These are phyloP conservation scores for Petaurus breviceps DNA, from an alignment of 2,113 vertebrate species.

Conservation along the genomic window DNA sequence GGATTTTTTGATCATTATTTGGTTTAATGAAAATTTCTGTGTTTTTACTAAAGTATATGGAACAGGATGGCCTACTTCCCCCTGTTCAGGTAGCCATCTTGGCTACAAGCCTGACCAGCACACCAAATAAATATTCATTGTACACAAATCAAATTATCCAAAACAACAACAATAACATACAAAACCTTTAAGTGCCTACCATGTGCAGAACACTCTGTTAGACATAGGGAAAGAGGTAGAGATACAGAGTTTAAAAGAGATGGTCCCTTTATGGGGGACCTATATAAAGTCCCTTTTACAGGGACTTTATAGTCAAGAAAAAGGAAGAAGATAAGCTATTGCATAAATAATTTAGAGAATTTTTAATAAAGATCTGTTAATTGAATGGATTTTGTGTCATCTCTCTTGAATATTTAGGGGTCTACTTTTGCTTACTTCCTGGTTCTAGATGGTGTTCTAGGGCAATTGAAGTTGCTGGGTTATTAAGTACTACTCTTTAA, in stretches of 20 bases:
- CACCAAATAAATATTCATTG: background rate
- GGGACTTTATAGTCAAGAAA: background rate
- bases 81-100: background rate
- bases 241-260: background rate
- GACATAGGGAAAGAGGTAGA: background rate
- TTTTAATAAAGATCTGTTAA: background rate
- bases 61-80: background rate
- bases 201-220: background rate
- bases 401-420: background rate
- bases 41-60: background rate
- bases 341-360: background rate
- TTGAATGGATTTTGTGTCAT: background rate
- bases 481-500: background rate
- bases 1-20: background rate
- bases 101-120: background rate
- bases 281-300: too few species aligned
- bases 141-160: background rate
- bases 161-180: too few species aligned
- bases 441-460: background rate
- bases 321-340: background rate
- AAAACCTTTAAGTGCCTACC: background rate
- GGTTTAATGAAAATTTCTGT: background rate
- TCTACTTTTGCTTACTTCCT: too few species aligned
- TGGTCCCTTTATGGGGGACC: background rate
- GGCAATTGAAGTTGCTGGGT: background rate